Conservation (phyloP, 1,140 invertebrate species). For the Monomorium pharaonis region DNA sequence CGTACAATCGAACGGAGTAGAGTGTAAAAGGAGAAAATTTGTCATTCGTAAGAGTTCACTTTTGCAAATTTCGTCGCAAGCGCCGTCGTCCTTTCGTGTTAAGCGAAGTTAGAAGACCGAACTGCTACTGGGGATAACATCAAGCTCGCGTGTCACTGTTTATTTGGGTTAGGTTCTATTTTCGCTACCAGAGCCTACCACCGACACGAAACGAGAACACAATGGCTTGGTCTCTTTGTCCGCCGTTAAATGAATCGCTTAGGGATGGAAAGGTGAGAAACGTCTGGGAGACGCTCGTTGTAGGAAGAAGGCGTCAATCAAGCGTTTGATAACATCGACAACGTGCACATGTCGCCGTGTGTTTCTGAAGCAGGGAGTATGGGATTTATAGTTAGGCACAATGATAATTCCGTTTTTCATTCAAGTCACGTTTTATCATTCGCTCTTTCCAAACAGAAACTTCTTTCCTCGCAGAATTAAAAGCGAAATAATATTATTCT, state of each 20-base stretch:
- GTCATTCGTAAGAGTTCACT: conserved; percentile 2
- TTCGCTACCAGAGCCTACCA: conserved; percentile 45
- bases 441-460: neutral
- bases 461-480: neutral
- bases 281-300: neutral
- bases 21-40: neutral
- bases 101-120: conserved; percentile 45
- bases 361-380: neutral
- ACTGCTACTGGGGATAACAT: conserved; percentile 66
- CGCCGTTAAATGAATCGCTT: conserved; percentile 45
- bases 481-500: neutral
- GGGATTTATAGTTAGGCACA: neutral
- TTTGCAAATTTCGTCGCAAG: conserved; percentile 38
- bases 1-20: neutral
- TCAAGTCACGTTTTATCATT: conserved; percentile 7
- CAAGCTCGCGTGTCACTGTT: conserved; percentile 72
- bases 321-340: conserved; percentile 30
- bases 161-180: conserved; percentile 70
- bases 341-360: too few species aligned
- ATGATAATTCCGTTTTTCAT: neutral
- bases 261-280: conserved; percentile 26
- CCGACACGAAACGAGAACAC: conserved; percentile 37
- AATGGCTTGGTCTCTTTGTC: conserved; percentile 50
- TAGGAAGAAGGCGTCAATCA: conserved; percentile 28
- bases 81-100: conserved; percentile 53